Base-by-base conservation (phyloP, 2,888 invertebrate genomes). In the Tupiocoris notatus region DNA sequence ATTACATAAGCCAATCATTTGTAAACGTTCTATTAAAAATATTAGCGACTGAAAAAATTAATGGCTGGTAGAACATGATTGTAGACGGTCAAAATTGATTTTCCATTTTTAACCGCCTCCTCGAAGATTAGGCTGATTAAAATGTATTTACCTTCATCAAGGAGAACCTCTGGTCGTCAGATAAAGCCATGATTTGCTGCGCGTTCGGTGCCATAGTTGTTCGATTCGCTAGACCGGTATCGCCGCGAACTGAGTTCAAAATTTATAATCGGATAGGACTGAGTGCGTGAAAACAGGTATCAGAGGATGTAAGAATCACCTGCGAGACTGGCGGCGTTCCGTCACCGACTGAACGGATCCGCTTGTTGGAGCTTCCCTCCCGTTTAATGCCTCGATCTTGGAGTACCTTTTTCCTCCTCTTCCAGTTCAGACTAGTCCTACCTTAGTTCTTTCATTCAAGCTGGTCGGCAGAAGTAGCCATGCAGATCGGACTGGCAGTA, bases 81-180 rank as follows among this genome's bases (percentile, higher is more conserved):
- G n/a, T n/a, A n/a, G n/a, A n/a, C n/a, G n/a, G n/a, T n/a, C n/a
- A n/a, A n/a, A n/a, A n/a, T n/a, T n/a, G n/a, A n/a, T n/a, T n/a
- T n/a, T n/a, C n/a, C n/a, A n/a, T n/a, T n/a, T n/a, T n/a, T n/a
- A n/a, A n/a, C n/a, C n/a, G n/a, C n/a, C n/a, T n/a, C n/a, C n/a
- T n/a, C n/a, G n/a, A n/a, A n/a, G n/a, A n/a, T n/a, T n/a, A n/a
- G n/a, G n/a, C n/a, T n/a, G n/a, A n/a, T n/a, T n/a, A n/a, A n/a
- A n/a, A n/a, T 17, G 2, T 63, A 16, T 25, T 70, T 87, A 92
- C 92, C 89, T 92, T 92, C 90, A 92, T 92, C 78, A 92, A 85
- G 17, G 90, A 89, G 82, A 92, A 92, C 80, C 89, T 87, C 82
- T 92, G 90, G 81, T 91, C 90, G 83, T 92, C 92, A 68, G 90